Evolutionary conservation across 2,888 invertebrate genomes (phyloP), one percentile per base, ranked within the genome.

Genomic region (Seira musarum): DNA sequence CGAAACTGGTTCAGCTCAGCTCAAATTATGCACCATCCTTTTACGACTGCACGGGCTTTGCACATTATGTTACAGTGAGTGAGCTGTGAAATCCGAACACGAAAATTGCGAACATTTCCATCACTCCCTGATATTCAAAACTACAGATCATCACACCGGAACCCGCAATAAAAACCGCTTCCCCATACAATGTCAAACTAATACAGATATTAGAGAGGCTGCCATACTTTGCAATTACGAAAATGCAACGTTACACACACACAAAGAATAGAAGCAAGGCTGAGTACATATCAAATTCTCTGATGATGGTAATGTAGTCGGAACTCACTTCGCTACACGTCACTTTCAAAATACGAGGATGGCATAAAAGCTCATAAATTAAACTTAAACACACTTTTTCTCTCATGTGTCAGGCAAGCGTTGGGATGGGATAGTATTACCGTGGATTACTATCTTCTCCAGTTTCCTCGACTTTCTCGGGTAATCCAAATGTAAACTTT

Each of bases 81-180:
- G 17, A 53, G 53, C 53, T 53, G 53, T 53, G 53, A 53, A 53
- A 53, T 53, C n/a, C 53, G 3, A 17, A 53, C 53, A 53, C 13
- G 53, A 17, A 53, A 53, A 8, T 53, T n/a, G 53, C 53, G 30
- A n/a, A 53, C 53, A 53, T 53, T 53, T 53, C 17, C 17, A n/a
- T 53, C 53, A 53, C 30, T 30, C 3, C 30, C 30, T 30, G 3
- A 30, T 30, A 8, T 30, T 8, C 30, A 30, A 30, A 22, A 24
- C 61, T 21, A 25, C 40, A 57, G 77, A 70, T 72, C 72, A 67
- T 64, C 30, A 60, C 63, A 72, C 78, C 78, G 78, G 78, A 78
- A 78, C 78, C 78, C 78, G 46, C 78, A 76, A 76, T 76, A 76
- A 76, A 75, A 76, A 75, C 75, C 68, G 22, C 61, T 30, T 35